Base-by-base conservation (phyloP, 2,888 invertebrate species). In the Hybos culiciformis region DNA sequence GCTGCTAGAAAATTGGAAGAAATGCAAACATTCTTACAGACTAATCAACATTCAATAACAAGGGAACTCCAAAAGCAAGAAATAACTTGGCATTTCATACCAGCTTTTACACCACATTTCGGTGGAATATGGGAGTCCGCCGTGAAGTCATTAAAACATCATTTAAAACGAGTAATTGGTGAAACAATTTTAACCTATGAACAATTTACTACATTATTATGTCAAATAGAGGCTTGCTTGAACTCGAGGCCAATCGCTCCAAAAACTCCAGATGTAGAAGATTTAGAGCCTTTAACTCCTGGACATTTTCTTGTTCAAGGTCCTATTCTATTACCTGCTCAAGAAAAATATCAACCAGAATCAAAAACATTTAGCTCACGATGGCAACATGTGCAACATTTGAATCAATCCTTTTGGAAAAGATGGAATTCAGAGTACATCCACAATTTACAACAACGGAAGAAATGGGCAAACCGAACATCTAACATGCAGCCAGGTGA, bases 81-180 rank as follows among this genome's bases (percentile, higher is more conserved):
- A 31, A 41, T 1, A 58, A 56, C 56, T 46, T 53, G 19, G 59
- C 24, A 24, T 24, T 24, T 24, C 11, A 24, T n/a, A n/a, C 54
- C 56, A 4, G 52, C 56, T 3, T 33, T 36, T 9, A 44, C 54
- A 8, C 53, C 56, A 2, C 54, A 58, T 42, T 54, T 53, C 39
- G 55, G 57, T 6, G 56, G 56, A 6, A 32, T 56, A 6, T 57
- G 55, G 54, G 58, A 59, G 41, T 50, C 53, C 4, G 52, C 49
- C 7, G 52, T 58, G 4, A 53, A 54, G 38, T 49, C 50, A 1
- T 44, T 52, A 9, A 60, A 58, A 43, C 44, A 42, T 42, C 56
- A 56, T 39, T 40, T 58, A 6, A 44, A 46, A 15, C 41, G 52
- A 19, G 43, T 52, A 4, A 37, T 55, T 8, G 53, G 54, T 7